Evolutionary conservation across 2,888 invertebrate genomes (phyloP), one percentile per base, ranked within the genome.

Genomic region (Drosophila formosana): DNA sequence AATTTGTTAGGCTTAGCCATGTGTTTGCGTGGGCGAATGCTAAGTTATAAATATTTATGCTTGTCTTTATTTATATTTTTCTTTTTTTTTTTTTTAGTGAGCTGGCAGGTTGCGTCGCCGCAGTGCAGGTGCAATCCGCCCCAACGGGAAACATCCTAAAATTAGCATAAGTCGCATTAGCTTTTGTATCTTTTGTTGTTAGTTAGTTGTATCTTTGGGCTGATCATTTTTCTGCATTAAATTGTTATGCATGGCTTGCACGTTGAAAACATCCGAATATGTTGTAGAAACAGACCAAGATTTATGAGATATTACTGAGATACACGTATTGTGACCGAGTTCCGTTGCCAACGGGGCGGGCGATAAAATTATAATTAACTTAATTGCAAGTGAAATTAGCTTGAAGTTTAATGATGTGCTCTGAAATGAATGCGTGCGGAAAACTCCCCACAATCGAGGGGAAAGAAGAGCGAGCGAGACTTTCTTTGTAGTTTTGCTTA

Each of bases 341-440:
- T 86, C 56, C 64, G 73, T 45, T 69, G 50, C 64, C 58, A 57
- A 51, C 79, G 62, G 37, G 52, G 58, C 63, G 58, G 84, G 84
- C 73, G 82, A 87, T 84, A 84, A 73, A 84, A 87, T 75, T 78
- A 82, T 84, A 82, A 82, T 82, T 82, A 84, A 82, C 66, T 82
- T 82, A 87, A 82, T 82, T 84, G 82, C 88, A 84, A 82, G 88
- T 84, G 85, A 82, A 87, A 87, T 82, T 87, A 75, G 88, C 51
- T 61, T 57, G 66, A 75, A 60, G 84, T 80, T 86, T 86, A 82
- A 82, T 82, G 85, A 72, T 51, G 62, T 84, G 79, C 75, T 68
- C 55, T 45, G 30, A 64, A 49, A 62, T 53, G 62, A 66, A 77
- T 63, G 78, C 63, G 65, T 76, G 79, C 62, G 67, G 55, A 64